Base-by-base conservation (phyloP, 37 sponge, comb jelly and placozoan species). In the Aplysina aerophoba region DNA sequence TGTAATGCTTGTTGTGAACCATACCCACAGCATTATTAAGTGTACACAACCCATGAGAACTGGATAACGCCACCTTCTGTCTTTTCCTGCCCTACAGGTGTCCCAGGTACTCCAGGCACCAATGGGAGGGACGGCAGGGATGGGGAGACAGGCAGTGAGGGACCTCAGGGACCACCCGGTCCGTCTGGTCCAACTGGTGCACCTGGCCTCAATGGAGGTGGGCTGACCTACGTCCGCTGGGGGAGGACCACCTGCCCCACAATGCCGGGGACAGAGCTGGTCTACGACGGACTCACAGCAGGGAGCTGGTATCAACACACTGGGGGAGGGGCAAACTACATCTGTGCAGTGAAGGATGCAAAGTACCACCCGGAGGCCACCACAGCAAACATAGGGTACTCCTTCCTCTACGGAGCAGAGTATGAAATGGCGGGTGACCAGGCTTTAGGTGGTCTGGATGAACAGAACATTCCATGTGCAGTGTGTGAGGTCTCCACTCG, bases 381-480 rank as follows among this genome's bases (percentile, higher is more conserved):
- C 12, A 75, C 78, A 22, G 44, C 39, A 5, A 24, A 75, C 25
- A 55, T 54, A 34, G 65, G 67, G 3, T 0, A 50, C 53, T 44
- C 39, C 21, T 58, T 39, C 30, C 17, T 88, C 2, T 77, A 83
- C 77, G 89, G 89, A 19, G 31, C 68, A 3, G 89, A 88, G 54
- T 83, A 83, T 88, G 68, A 88, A 37, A 15, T 19, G 1, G 55
- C 34, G 16, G 56, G 0, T 44, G 56, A 34, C 50, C 50, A 54
- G 6, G 81, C 85, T 60, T 37, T 81, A 55, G 4, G 11, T 19
- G 80, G 50, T 60, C 37, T 62, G 53, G 20, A 41, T 33, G 21
- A 82, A 0, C 73, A 85, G 64, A 85, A 85, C 72, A 86, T 90
- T 38, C 88, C 88, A 13, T 90, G 90, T 90, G 90, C 86, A 69